Evolutionary conservation across 2,113 vertebrate genomes (phyloP).

Genomic region (Onychostruthus taczanowskii): DNA sequence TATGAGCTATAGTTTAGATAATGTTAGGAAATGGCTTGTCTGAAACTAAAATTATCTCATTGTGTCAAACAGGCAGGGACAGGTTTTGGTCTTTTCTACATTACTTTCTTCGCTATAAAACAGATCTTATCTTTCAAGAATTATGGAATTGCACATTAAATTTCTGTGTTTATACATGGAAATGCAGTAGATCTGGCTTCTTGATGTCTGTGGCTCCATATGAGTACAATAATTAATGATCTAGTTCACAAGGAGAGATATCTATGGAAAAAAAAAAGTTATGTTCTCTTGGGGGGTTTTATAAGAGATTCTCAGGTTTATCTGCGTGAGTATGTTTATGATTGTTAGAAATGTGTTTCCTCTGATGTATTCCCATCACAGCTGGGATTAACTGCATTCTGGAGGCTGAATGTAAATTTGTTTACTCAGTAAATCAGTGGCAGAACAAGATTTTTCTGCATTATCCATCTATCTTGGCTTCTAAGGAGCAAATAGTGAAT

Average conservation of each 20-base stretch:
- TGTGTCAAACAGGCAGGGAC: conserved; percentile 46
- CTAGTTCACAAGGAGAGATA: not conserved
- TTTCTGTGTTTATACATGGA: not conserved
- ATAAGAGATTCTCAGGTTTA: not conserved
- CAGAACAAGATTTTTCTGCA: not conserved
- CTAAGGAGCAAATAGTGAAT: not conserved
- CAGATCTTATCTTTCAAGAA: conserved; percentile 28
- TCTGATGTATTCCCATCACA: not conserved
- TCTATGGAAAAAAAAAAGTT: not conserved
- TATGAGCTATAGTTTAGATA: conserved; percentile 63
- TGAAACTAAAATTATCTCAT: conserved; percentile 59
- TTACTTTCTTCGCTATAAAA: conserved; percentile 16
- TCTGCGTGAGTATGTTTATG: not conserved
- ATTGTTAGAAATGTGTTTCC: not conserved
- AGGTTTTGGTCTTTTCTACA: conserved; percentile 20
- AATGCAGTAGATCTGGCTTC: not conserved
- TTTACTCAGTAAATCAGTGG: not conserved
- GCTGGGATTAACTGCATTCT: not conserved
- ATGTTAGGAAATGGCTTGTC: conserved; percentile 52
- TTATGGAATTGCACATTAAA: not conserved
- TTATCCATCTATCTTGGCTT: not conserved
- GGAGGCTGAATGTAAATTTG: not conserved
- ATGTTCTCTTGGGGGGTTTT: not conserved
- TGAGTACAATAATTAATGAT: not conserved
- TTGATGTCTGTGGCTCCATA: not conserved